Conservation (phyloP, 2,797 vertebrate species). For the Semotilus atromaculatus region DNA sequence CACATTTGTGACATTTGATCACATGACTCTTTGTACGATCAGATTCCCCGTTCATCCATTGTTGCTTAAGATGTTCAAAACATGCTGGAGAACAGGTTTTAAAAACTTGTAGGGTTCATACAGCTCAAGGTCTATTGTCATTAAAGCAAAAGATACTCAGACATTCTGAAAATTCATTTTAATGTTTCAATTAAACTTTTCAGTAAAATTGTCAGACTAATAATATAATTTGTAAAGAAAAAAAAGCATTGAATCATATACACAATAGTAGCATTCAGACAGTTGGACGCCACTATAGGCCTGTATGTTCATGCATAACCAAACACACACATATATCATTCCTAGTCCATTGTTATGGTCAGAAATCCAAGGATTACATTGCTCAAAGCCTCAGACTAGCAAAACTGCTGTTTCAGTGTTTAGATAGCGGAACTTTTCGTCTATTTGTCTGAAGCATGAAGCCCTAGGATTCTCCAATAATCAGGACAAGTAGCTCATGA, state of each 20-base stretch:
- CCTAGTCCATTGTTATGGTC: constrained; percentile 31
- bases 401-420: constrained; percentile 21
- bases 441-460: constrained; percentile 23
- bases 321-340: constrained; percentile 30
- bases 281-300: background rate
- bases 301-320: constrained; percentile 42
- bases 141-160: background rate
- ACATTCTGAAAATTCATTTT: background rate
- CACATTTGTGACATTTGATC: background rate
- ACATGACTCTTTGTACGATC: background rate
- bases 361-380: constrained; percentile 43
- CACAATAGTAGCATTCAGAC: background rate
- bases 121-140: background rate
- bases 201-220: background rate
- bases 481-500: constrained; percentile 6
- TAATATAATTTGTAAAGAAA: background rate
- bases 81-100: background rate
- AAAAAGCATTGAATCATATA: background rate
- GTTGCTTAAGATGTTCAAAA: background rate
- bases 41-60: background rate
- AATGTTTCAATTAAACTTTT: background rate
- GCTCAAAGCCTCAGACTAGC: constrained; percentile 19
- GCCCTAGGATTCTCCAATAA: background rate
- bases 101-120: background rate
- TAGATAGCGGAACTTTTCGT: background rate